Percentiles rank a stretch among this genome's conserved stretches.
Evolutionary conservation across 2,888 invertebrate genomes (phyloP).

Genomic region (Rugalucina vietnamica): DNA sequence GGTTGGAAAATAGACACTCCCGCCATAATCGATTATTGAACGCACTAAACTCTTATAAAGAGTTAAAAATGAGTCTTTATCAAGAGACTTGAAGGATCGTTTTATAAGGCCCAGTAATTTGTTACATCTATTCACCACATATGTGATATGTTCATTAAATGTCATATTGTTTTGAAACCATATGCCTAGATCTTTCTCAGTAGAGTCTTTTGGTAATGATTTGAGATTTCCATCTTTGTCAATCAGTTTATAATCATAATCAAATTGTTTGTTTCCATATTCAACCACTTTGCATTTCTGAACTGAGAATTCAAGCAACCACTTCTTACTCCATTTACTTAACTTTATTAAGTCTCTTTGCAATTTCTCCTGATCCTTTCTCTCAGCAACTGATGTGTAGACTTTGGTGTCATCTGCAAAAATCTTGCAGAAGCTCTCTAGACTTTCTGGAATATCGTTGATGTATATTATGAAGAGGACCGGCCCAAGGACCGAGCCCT

Average conservation of each 20-base stretch:
- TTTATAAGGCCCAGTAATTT: too few relatives aligned
- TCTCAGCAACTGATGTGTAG: slow-evolving; percentile 1
- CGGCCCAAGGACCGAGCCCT: too few relatives aligned
- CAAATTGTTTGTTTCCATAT: neutral
- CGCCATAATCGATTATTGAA: too few relatives aligned
- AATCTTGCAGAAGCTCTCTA: slow-evolving; percentile 7
- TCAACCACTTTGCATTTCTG: slow-evolving; percentile 2
- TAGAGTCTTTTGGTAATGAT: slow-evolving; percentile 2
- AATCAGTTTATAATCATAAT: slow-evolving; percentile 5
- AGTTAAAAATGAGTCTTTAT: too few relatives aligned
- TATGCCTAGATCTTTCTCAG: slow-evolving; percentile 25
- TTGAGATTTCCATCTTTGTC: slow-evolving; percentile 13
- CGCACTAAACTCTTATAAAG: too few relatives aligned
- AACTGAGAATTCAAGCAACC: slow-evolving; percentile 7
- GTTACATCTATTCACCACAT: too few relatives aligned
- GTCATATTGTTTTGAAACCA: too few relatives aligned
- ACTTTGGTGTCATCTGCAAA: slow-evolving; percentile 32
- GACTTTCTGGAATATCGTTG: too few relatives aligned
- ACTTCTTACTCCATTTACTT: slow-evolving; percentile 4
- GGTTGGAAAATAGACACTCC: too few relatives aligned
- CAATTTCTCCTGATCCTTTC: neutral
- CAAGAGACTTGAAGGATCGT: too few relatives aligned
- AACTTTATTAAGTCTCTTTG: neutral
- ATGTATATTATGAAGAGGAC: too few relatives aligned
- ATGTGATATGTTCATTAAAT: too few relatives aligned